These are phyloP conservation scores for Tholera decimalis DNA, from an alignment of 2,888 invertebrate genomes.

Conservation along the genomic window DNA sequence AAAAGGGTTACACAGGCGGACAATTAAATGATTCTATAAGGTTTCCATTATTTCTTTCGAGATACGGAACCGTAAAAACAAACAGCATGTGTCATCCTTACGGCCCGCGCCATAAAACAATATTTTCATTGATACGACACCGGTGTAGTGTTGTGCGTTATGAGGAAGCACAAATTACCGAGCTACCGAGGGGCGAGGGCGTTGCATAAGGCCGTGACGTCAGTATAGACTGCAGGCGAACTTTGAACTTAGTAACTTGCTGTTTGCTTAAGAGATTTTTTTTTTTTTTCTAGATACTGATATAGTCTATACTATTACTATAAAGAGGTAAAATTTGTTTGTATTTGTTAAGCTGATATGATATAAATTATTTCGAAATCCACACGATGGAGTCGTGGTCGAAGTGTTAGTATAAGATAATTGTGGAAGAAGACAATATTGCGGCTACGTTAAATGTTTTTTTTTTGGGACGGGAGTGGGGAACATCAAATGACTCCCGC, in stretches of 20 bases:
- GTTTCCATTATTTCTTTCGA: neutral
- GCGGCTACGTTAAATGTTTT: neutral
- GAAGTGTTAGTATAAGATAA: too few species aligned
- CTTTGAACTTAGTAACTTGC: slow-evolving; percentile 10
- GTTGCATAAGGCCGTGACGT: slow-evolving; percentile 44
- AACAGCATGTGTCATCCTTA: slow-evolving; percentile 21
- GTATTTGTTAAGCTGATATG: too few species aligned
- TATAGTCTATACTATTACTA: too few species aligned
- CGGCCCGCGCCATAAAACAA: slow-evolving; percentile 37
- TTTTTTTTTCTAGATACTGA: too few species aligned
- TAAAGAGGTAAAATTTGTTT: too few species aligned
- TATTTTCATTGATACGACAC: slow-evolving; percentile 57
- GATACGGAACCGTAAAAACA: neutral
- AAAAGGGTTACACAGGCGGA: too few species aligned
- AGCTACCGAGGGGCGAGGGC: slow-evolving; percentile 34
- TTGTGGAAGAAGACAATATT: neutral
- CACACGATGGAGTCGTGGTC: too few species aligned
- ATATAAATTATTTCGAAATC: too few species aligned
- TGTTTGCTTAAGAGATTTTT: neutral
- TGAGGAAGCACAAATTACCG: slow-evolving; percentile 63
- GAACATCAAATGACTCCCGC: too few species aligned
- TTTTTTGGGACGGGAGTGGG: too few species aligned
- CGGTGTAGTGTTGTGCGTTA: slow-evolving; percentile 62
- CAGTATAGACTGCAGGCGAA: slow-evolving; percentile 17
- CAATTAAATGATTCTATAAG: too few species aligned